Percentiles rank a stretch among this genome's conserved stretches.
Conservation (phyloP, 2,797 vertebrate genomes). For the Urosaurus nigricauda region DNA sequence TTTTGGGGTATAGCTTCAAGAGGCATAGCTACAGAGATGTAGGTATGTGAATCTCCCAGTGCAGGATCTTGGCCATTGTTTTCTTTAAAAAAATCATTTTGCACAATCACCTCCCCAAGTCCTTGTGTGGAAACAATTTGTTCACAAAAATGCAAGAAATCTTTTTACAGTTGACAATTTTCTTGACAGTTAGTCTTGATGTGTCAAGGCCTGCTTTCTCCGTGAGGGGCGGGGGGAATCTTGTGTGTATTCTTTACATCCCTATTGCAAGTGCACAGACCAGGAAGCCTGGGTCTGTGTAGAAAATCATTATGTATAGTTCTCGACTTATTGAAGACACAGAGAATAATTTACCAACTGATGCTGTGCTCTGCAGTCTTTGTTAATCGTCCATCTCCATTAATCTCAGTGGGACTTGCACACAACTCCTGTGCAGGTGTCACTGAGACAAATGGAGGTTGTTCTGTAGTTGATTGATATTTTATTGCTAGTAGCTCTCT, state of each 20-base stretch:
- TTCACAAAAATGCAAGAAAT: no score
- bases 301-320: conserved; percentile 1
- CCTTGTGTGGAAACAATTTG: no score
- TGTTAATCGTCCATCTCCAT: conserved; percentile 10
- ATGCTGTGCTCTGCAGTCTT: background rate
- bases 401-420: background rate
- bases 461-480: background rate
- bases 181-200: no score
- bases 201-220: no score
- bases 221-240: no score
- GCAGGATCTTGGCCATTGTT: no score
- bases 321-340: background rate
- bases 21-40: no score
- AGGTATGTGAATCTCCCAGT: no score
- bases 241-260: background rate
- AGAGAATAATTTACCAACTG: background rate
- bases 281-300: background rate
- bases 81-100: no score
- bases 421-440: conserved; percentile 2
- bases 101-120: no score
- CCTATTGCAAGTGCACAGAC: background rate
- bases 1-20: no score
- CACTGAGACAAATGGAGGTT: background rate
- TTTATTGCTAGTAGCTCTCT: background rate
- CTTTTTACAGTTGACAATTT: no score